These are phyloP conservation scores for Falco novaeseelandiae DNA, from an alignment of 2,797 vertebrate species.

Conservation along the genomic window DNA sequence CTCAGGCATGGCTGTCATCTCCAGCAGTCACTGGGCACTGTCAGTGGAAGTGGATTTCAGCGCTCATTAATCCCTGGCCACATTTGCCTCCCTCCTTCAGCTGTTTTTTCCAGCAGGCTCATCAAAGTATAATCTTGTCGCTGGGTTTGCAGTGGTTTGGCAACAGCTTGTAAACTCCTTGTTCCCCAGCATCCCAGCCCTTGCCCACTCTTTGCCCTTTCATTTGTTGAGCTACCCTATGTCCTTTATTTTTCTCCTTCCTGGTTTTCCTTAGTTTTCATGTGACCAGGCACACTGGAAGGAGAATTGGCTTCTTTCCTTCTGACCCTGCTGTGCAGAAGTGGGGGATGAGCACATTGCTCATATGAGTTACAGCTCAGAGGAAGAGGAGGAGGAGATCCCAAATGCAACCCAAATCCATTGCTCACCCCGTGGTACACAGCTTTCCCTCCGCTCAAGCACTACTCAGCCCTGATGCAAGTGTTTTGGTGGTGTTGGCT, in stretches of 20 bases:
- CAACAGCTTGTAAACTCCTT: not conserved
- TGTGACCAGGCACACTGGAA: not conserved
- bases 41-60: conserved; percentile 31
- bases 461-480: not conserved
- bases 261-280: conserved; percentile 8
- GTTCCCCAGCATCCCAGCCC: not conserved
- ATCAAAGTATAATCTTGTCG: not conserved
- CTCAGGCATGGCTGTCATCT: not conserved
- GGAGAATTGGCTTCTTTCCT: not conserved
- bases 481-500: rapidly evolving
- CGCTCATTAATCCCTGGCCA: conserved; percentile 24
- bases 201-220: conserved; percentile 32
- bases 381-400: not conserved
- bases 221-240: not conserved
- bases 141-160: conserved; percentile 35
- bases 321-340: conserved; percentile 1
- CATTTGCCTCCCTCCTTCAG: conserved; percentile 9
- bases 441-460: not conserved
- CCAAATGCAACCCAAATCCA: not conserved
- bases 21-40: conserved; percentile 17
- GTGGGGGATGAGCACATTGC: not conserved
- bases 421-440: rapidly evolving
- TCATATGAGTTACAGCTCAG: not conserved
- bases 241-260: not conserved
- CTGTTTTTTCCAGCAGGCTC: conserved; percentile 47